Percentiles rank a stretch among this genome's conserved stretches.
Evolutionary conservation across 2,113 vertebrate species (phyloP).

Genomic region (Oncorhynchus clarkii): DNA sequence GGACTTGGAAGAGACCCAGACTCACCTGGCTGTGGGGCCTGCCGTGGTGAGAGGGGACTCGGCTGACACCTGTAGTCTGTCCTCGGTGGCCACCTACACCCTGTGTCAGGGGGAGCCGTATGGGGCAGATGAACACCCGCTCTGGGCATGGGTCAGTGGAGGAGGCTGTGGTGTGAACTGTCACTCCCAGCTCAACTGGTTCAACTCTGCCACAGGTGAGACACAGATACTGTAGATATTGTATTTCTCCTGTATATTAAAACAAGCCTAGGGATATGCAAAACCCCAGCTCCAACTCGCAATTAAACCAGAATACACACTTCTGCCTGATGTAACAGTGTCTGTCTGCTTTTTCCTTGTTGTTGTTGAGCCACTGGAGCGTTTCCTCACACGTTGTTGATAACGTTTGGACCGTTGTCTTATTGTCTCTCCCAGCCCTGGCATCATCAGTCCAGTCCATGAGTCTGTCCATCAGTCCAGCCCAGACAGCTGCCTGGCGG

Average conservation of each 20-base stretch:
- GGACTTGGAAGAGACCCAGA: constrained; percentile 85
- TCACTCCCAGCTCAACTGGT: constrained; percentile 83
- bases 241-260: no score
- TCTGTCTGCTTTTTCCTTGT: background rate
- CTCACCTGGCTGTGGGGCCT: constrained; percentile 44
- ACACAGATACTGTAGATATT: no score
- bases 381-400: background rate
- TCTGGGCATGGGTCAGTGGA: constrained; percentile 94
- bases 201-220: constrained; percentile 78
- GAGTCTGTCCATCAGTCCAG: constrained; percentile 82
- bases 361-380: background rate
- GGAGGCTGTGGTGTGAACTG: constrained; percentile 85
- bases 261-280: no score
- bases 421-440: constrained; percentile 69
- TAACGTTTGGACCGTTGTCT: background rate
- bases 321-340: no score
- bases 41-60: constrained; percentile 46
- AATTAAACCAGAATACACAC: no score
- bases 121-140: constrained; percentile 73
- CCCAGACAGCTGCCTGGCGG: constrained; percentile 87
- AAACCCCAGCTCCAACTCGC: no score
- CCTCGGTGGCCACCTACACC: constrained; percentile 77
- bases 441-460: constrained; percentile 79
- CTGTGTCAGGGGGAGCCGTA: constrained; percentile 81
- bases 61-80: constrained; percentile 76